A percentile compares a stretch with the other conserved stretches of the same genome.
These are phyloP conservation scores for Lacanobia oleracea DNA, from an alignment of 2,888 invertebrate genomes.

Conservation along the genomic window DNA sequence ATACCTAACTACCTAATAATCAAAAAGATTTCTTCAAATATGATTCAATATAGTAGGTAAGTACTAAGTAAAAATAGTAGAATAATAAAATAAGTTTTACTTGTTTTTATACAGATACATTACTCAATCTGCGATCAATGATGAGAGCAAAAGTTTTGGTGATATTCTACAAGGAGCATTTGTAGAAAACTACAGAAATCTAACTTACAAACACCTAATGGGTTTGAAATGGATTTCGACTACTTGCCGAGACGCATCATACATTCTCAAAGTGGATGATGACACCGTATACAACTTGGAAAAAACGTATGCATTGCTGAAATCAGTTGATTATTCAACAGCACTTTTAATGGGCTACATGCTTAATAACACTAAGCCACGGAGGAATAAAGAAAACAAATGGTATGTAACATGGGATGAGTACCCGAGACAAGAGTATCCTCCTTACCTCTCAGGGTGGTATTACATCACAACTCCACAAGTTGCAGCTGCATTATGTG, in stretches of 20 bases:
- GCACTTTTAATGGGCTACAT: slow-evolving; percentile 92
- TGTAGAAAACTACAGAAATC: slow-evolving; percentile 94
- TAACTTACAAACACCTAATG: slow-evolving; percentile 96
- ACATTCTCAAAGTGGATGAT: slow-evolving; percentile 60
- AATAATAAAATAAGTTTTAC: background rate
- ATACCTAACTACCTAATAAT: no score
- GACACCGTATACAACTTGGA: slow-evolving; percentile 92
- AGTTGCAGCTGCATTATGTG: slow-evolving; percentile 90
- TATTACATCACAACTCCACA: slow-evolving; percentile 94
- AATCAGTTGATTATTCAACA: slow-evolving; percentile 64
- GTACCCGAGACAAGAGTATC: slow-evolving; percentile 91
- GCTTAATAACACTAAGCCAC: slow-evolving; percentile 92
- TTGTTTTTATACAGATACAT: slow-evolving; percentile 74
- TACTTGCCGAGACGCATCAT: slow-evolving; percentile 91
- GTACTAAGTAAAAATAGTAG: no score
- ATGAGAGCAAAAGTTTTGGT: slow-evolving; percentile 92
- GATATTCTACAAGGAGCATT: slow-evolving; percentile 95
- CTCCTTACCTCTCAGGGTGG: slow-evolving; percentile 96
- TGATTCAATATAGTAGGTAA: background rate
- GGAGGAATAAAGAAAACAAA: slow-evolving; percentile 93
- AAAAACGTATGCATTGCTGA: slow-evolving; percentile 77
- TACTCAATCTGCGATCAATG: slow-evolving; percentile 90
- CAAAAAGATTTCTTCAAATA: background rate
- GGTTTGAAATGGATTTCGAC: slow-evolving; percentile 93
- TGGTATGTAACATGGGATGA: slow-evolving; percentile 95